Evolutionary conservation across 2,888 invertebrate species (phyloP).

Genomic region (Synanthedon formicaeformis): DNA sequence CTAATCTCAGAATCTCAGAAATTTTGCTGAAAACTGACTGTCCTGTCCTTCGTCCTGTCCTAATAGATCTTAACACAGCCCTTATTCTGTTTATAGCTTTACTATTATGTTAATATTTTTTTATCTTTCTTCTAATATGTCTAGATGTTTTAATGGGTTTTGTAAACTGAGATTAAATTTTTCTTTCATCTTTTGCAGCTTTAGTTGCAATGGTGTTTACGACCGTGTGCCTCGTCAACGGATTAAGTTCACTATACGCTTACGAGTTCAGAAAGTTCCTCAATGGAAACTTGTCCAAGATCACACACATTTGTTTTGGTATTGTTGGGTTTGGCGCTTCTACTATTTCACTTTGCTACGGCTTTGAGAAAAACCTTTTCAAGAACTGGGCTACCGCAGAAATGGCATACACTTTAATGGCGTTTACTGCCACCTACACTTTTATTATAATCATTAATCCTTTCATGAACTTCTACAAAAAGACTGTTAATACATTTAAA

Average conservation of each 20-base stretch:
- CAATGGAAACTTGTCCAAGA: constrained; percentile 29
- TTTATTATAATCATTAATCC: constrained; percentile 33
- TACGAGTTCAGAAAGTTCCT: constrained; percentile 27
- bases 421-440: constrained; percentile 20
- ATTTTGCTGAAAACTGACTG: too few species aligned
- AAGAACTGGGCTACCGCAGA: constrained; percentile 19
- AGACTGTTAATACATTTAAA: constrained; percentile 5
- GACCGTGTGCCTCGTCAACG: constrained; percentile 34
- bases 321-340: constrained; percentile 27
- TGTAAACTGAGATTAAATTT: background rate
- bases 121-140: too few species aligned
- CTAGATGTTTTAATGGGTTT: background rate
- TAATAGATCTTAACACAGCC: too few species aligned
- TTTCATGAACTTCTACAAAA: constrained; percentile 23
- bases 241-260: constrained; percentile 35
- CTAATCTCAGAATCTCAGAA: too few species aligned
- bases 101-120: too few species aligned
- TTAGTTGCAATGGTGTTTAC: constrained; percentile 42
- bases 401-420: constrained; percentile 23
- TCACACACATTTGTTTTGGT: constrained; percentile 40
- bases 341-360: constrained; percentile 29
- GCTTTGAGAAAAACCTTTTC: constrained; percentile 31
- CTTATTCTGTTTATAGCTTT: too few species aligned
- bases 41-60: too few species aligned
- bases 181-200: constrained; percentile 18